Percentiles rank a stretch among this genome's conserved stretches.
Evolutionary conservation across 1,140 invertebrate species (phyloP).

Genomic region (Rhysida immarginata): DNA sequence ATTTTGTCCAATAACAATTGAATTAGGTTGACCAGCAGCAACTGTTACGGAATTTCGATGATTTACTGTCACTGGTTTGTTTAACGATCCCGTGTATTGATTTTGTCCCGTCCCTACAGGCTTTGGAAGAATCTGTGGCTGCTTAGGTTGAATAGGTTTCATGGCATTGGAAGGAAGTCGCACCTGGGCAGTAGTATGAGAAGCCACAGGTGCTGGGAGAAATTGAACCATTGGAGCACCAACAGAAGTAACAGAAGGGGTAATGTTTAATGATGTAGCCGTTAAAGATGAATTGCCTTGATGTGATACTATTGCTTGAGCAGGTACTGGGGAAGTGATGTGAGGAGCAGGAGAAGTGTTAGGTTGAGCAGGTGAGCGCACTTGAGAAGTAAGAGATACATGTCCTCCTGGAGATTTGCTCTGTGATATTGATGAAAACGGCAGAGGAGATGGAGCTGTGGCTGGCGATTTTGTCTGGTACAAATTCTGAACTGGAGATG

Average conservation of each 20-base stretch:
- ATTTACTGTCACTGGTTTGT: constrained; percentile 5
- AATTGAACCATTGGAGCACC: constrained; percentile 13
- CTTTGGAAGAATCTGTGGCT: constrained; percentile 23
- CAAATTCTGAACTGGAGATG: constrained; percentile 5
- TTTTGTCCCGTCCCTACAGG: constrained; percentile 8
- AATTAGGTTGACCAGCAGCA: constrained; percentile 2
- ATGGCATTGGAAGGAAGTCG: constrained; percentile 6
- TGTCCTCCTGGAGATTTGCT: constrained; percentile 4
- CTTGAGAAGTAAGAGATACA: not conserved
- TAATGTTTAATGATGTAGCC: constrained; percentile 11
- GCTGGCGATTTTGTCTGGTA: constrained; percentile 12
- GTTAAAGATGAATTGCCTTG: constrained; percentile 11
- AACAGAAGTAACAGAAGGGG: constrained; percentile 11
- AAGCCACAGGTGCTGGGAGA: constrained; percentile 12
- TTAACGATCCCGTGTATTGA: not conserved
- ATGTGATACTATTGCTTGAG: constrained; percentile 14
- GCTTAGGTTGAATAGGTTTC: constrained; percentile 21
- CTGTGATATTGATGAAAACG: constrained; percentile 8
- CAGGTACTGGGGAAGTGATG: constrained; percentile 12
- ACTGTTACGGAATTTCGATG: constrained; percentile 8
- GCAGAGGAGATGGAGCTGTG: constrained; percentile 14
- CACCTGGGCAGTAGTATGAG: not conserved
- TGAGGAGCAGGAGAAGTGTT: not conserved
- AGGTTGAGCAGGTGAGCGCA: not conserved
- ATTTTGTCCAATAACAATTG: constrained; percentile 14